Evolutionary conservation across 2,797 vertebrate genomes (phyloP).

Genomic region (Sebastes steindachneri): DNA sequence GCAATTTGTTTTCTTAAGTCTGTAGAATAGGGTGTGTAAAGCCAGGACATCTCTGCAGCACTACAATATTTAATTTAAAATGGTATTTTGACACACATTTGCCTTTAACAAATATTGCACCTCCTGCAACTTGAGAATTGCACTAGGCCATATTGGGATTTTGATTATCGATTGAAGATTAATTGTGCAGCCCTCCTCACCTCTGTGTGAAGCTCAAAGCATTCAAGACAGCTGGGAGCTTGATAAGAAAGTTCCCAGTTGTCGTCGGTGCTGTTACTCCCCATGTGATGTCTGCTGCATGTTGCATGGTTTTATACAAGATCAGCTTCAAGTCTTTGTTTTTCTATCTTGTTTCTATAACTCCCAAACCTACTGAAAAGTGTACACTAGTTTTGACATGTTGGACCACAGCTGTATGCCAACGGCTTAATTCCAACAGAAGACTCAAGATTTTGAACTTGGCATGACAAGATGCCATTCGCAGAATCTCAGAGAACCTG

Average conservation of each 20-base stretch:
- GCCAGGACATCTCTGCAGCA: no score
- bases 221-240: not conserved
- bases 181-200: no score
- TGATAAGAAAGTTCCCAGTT: not conserved
- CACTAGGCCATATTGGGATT: no score
- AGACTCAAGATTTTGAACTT: not conserved
- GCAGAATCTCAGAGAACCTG: not conserved
- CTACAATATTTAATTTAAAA: no score
- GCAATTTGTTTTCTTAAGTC: no score
- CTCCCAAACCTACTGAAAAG: not conserved
- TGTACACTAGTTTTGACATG: not conserved
- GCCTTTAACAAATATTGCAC: no score
- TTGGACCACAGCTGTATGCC: not conserved
- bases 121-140: no score
- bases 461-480: not conserved
- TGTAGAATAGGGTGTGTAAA: no score
- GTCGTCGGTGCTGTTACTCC: not conserved
- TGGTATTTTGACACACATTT: no score
- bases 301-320: conserved; percentile 13
- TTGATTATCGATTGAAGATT: no score
- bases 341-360: not conserved
- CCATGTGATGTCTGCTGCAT: conserved; percentile 15
- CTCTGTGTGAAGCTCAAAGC: not conserved
- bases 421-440: not conserved
- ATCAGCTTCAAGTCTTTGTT: not conserved